Base-by-base conservation (phyloP, 2,797 vertebrate species). In the Loris lydekkerianus region DNA sequence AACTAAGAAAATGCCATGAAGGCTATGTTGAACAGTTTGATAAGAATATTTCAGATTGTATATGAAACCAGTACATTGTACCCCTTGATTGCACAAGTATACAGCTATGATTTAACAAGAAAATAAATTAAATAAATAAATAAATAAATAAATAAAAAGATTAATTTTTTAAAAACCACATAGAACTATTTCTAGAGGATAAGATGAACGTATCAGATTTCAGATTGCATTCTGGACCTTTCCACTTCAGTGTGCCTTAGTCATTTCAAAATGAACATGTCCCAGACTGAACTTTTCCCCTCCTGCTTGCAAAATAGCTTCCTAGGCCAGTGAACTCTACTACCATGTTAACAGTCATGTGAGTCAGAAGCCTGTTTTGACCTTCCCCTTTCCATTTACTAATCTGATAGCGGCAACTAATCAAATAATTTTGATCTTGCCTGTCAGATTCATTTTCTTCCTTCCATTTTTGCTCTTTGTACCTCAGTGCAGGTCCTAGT, bases 371-470 rank as follows among this genome's bases (percentile, higher is more conserved):
- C 63, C 46, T 86, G 23, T 34, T 73, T 20, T 73, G 14, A 34
- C 27, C 27, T 80, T 1, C 46, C 6, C 40, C 2, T 43, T 89
- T 83, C 17, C 29, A 58, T 23, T 90, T 75, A 75, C 40, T 31
- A 84, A 8, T 61, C 21, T 14, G 61, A 2, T 56, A 83, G 29
- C n/a, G 72, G 72, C 82, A 72, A 11, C 31, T 83, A 61, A 53
- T 93, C 61, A 83, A 70, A 5, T 60, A 89, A 75, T 94, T 25
- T 93, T 92, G 58, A 53, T 88, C 31, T 65, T 70, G 82, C 56
- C 43, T 63, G 40, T 84, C n/a, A 65, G 61, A 53, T 7, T 29
- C 53, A 11, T 91, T 91, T 72, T 84, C 27, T 89, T 58, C n/a
- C 56, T 49, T 83, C 56, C 9, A 2, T 43, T 72, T 95, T 93